Percentiles rank a stretch among this genome's conserved stretches.
Evolutionary conservation across 2,888 invertebrate genomes (phyloP).

Genomic region (Eupithecia centaureata): DNA sequence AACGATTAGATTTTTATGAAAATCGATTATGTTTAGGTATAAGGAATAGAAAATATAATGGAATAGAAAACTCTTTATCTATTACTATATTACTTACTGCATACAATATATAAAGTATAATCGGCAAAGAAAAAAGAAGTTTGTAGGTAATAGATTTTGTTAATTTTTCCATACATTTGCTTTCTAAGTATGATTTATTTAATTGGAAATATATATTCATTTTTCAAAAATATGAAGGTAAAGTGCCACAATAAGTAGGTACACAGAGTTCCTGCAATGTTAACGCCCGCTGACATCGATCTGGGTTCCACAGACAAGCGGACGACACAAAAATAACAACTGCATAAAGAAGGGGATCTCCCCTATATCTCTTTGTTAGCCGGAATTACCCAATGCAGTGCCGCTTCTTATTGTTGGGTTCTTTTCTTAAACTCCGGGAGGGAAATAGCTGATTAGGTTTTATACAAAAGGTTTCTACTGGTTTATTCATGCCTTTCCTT

Average conservation of each 20-base stretch:
- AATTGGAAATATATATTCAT: too few relatives aligned
- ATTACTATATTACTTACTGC: too few relatives aligned
- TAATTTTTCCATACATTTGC: too few relatives aligned
- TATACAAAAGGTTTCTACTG: not conserved
- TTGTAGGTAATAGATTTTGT: too few relatives aligned
- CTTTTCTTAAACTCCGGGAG: conserved; percentile 11
- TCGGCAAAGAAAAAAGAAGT: too few relatives aligned
- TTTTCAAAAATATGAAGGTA: not conserved
- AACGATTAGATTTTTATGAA: too few relatives aligned
- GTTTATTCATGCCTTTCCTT: too few relatives aligned
- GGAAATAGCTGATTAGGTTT: not conserved
- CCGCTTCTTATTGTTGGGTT: conserved; percentile 54
- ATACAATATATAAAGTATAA: too few relatives aligned
- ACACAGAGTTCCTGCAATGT: not conserved
- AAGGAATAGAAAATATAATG: too few relatives aligned
- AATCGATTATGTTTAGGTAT: too few relatives aligned
- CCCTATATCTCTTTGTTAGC: conserved; percentile 63
- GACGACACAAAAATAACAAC: conserved; percentile 71
- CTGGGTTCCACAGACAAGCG: conserved; percentile 50
- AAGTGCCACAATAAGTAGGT: not conserved
- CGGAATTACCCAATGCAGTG: conserved; percentile 65
- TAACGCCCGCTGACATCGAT: conserved; percentile 50
- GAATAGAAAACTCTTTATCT: too few relatives aligned
- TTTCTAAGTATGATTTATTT: too few relatives aligned
- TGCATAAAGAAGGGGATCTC: conserved; percentile 66